These are phyloP conservation scores for Hippoglossus hippoglossus DNA, from an alignment of 2,797 vertebrate species.

Conservation along the genomic window DNA sequence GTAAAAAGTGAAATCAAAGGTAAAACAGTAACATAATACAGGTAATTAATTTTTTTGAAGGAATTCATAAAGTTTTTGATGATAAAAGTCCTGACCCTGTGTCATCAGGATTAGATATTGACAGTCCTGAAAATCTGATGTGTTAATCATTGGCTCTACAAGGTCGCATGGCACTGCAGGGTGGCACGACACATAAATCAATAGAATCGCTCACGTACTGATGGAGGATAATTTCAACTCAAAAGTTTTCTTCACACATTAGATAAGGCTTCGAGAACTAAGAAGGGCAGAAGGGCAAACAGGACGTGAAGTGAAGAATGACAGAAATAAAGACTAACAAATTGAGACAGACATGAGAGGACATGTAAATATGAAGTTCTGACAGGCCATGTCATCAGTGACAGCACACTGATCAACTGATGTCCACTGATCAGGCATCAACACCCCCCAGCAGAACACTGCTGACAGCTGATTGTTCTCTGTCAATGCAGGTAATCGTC, in stretches of 20 bases:
- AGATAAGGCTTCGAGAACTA: conserved; percentile 10
- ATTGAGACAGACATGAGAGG: background rate
- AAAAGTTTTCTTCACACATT: conserved; percentile 16
- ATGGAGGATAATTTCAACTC: conserved; percentile 28
- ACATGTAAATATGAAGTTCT: too few species aligned
- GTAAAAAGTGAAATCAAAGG: background rate
- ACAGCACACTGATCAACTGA: conserved; percentile 9
- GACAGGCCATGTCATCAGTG: background rate
- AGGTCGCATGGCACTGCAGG: conserved; percentile 45
- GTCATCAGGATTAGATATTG: conserved; percentile 36
- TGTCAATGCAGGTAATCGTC: background rate
- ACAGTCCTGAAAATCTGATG: conserved; percentile 51
- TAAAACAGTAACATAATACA: background rate
- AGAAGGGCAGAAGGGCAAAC: background rate
- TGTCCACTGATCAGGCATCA: background rate
- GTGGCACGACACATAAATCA: conserved; percentile 40
- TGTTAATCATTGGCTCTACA: conserved; percentile 65
- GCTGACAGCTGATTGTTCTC: conserved; percentile 3
- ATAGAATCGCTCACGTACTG: conserved; percentile 27
- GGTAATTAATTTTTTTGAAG: background rate
- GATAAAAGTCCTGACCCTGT: conserved; percentile 31
- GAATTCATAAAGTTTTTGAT: background rate
- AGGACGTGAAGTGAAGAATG: background rate
- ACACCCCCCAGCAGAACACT: background rate
- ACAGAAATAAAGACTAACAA: background rate